A percentile compares a stretch with the other conserved stretches of the same genome.
phyloP scores from a whole-genome alignment of 1,140 invertebrate genomes.

The Goniozus legneri region DNA sequence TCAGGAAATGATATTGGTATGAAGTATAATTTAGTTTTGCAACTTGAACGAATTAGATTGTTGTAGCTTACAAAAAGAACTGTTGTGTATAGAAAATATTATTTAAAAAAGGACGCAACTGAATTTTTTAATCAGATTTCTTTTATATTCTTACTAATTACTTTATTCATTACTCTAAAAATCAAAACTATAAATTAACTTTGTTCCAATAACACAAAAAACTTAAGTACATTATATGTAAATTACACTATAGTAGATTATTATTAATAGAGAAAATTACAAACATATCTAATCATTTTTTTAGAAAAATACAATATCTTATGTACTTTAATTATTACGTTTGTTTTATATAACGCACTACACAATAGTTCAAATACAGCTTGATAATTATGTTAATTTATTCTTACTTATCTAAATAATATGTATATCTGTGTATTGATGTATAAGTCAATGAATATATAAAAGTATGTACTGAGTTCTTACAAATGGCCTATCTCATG shows the following conservation, averaged over 20 bases:
- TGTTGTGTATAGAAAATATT: not conserved
- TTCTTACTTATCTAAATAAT: constrained; percentile 22
- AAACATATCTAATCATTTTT: too few species aligned
- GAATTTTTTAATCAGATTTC: constrained; percentile 6
- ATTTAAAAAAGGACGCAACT: not conserved
- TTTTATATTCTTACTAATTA: too few species aligned
- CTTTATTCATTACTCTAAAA: too few species aligned
- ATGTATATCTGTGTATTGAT: constrained; percentile 30
- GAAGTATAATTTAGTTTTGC: not conserved
- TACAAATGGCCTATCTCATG: constrained; percentile 25
- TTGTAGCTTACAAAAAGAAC: not conserved
- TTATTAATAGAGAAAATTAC: too few species aligned
- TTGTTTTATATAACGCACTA: too few species aligned
- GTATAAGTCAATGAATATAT: constrained; percentile 31
- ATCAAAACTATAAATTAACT: too few species aligned
- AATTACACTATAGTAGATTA: too few species aligned
- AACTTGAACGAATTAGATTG: not conserved
- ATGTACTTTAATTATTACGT: too few species aligned
- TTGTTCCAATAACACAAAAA: too few species aligned
- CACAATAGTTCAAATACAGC: too few species aligned
- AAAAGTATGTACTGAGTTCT: constrained; percentile 26
- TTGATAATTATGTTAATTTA: constrained; percentile 17
- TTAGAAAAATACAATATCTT: too few species aligned
- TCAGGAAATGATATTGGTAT: not conserved
- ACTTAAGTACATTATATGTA: too few species aligned